Evolutionary conservation across 1,140 invertebrate genomes (phyloP).

Genomic region (Drosophila fuyamai): DNA sequence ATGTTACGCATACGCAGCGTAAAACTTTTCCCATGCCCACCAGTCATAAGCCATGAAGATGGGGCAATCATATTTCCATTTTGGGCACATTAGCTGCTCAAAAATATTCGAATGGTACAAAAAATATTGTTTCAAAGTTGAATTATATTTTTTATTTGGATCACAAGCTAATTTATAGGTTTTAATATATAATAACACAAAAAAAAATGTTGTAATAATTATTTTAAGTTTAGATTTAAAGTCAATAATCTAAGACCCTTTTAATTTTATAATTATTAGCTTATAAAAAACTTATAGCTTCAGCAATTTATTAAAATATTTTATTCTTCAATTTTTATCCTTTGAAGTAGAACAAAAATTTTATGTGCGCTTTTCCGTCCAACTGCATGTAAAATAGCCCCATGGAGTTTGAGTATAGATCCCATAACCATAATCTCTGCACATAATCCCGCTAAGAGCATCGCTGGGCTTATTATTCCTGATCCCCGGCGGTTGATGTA

Average conservation of each 20-base stretch:
- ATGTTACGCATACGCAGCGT: slow-evolving; percentile 81
- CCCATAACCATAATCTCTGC: slow-evolving; percentile 9
- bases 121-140: too few species aligned
- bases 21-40: slow-evolving; percentile 65
- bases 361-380: background rate
- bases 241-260: too few species aligned
- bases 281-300: too few species aligned
- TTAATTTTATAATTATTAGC: too few species aligned
- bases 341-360: background rate
- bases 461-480: slow-evolving; percentile 20
- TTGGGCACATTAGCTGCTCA: slow-evolving; percentile 45
- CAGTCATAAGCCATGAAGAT: slow-evolving; percentile 38
- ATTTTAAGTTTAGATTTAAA: too few species aligned
- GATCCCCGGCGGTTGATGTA: slow-evolving; percentile 39
- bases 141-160: background rate
- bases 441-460: slow-evolving; percentile 44
- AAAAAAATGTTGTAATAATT: too few species aligned
- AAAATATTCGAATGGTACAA: slow-evolving; percentile 4
- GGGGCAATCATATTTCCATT: slow-evolving; percentile 40
- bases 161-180: background rate
- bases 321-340: too few species aligned
- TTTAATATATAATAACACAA: too few species aligned
- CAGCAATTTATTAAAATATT: too few species aligned
- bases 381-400: slow-evolving; percentile 1
- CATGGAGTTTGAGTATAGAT: background rate